Base-by-base conservation (phyloP, 2,113 vertebrate species). In the Trinectes maculatus region DNA sequence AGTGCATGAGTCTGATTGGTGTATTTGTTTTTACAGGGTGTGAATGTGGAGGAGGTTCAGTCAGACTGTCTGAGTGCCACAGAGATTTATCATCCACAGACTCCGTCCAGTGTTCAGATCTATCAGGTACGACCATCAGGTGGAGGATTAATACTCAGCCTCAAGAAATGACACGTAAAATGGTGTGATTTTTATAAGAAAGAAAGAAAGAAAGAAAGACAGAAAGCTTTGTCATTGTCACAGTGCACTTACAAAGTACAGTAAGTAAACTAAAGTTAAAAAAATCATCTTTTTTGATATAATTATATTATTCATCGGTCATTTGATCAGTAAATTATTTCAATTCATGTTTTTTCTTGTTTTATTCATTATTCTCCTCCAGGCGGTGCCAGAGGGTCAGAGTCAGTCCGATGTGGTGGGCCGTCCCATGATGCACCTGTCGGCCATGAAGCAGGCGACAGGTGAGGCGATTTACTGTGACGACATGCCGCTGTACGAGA, bases 401-500 rank as follows among this genome's bases (percentile, higher is more conserved):
- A 76, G 57, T 0, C 52, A 85, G 36, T 93, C 95, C 0, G 96
- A 98, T 44, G 91, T 88, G 40, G 92, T 99, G 40, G 98, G 97
- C 7, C 91, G 91, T 47, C 96, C 97, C 24, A 33, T 99, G 65
- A 89, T 95, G 85, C 98, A 99, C 1, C 87, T 99, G 54, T 92
- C 96, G 0, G 95, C 96, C 0, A 47, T 91, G 84, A 94, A 96
- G 80, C 97, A 99, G 77, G 95, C 96, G 2, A 95, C 94, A 0
- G 98, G 98, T 3, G 96, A 99, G 74, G 97, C 98, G 0, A 71
- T 97, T 46, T 99, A 98, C 89, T 98, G 95, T 0, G 96, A 99
- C 0, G 98, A 99, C 71, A 90, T 98, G n/a, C 96, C 96, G 31
- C 84, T 77, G 65, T 96, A 92, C 0, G 91, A 96, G 76, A 96